Evolutionary conservation across 1,140 invertebrate species (phyloP).

Genomic region (Lutraria rhynchaena): DNA sequence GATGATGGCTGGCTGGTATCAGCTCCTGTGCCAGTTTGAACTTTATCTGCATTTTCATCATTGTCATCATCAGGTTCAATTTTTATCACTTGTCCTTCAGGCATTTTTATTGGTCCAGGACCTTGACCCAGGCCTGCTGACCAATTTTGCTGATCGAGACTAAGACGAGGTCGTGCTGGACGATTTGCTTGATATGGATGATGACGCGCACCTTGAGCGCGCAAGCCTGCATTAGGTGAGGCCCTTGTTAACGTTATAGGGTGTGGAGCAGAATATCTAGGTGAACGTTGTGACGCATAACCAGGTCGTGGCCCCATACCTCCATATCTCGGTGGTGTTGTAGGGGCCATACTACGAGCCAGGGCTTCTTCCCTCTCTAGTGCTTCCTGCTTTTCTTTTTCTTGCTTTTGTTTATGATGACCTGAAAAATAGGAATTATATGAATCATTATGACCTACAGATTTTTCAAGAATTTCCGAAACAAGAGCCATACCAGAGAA

Average conservation of each 20-base stretch:
- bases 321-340: not conserved
- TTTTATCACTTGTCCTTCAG: constrained; percentile 6
- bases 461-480: too few relatives aligned
- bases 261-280: not conserved
- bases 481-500: too few relatives aligned
- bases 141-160: not conserved
- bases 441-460: too few relatives aligned
- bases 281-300: not conserved
- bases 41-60: not conserved
- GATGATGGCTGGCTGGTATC: not conserved
- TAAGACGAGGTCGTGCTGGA: not conserved
- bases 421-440: too few relatives aligned
- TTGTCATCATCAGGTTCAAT: constrained; percentile 20
- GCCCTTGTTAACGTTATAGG: not conserved
- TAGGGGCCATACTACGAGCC: not conserved
- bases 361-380: constrained; percentile 10
- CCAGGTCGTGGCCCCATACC: too few relatives aligned
- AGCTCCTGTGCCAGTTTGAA: not conserved
- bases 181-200: not conserved
- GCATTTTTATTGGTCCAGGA: not conserved
- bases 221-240: not conserved
- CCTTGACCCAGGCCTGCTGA: not conserved
- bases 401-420: constrained; percentile 24
- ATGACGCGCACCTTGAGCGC: not conserved
- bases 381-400: not conserved